Base-by-base conservation (phyloP, 2,113 vertebrate species). In the Tachysurus vachellii region DNA sequence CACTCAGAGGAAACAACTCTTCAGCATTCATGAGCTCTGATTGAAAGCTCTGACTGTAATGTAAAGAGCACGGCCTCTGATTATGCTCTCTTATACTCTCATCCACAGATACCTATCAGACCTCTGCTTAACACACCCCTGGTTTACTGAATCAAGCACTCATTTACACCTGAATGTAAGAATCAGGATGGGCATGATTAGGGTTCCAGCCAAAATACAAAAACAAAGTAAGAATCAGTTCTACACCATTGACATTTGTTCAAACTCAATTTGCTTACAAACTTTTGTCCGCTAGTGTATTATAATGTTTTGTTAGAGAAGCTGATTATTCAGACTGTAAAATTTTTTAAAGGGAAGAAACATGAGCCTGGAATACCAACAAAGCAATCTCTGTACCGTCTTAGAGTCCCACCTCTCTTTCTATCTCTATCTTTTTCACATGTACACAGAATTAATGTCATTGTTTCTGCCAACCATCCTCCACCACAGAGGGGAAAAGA, bases 361-460 rank as follows among this genome's bases (percentile, higher is more conserved):
- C 19, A 53, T 54, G 53, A 66, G 75, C 47, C 59, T 66, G 53
- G 56, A 82, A 36, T 57, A 54, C 82, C 21, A 56, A 42, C 31
- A 56, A 84, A 84, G 82, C 54, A 83, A 23, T 56, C n/a, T 28
- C 62, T 59, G n/a, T 28, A 82, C 47, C 70, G 62, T 21, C 28
- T 10, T 61, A 16, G 42, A 85, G 31, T 23, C 17, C 12, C 26
- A 26, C 36, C 5, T 82, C 62, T 71, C 70, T 86, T 66, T 76
- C 73, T 76, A 42, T 75, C 44, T 50, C 9, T 75, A 42, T 10
- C 16, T 0, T 31, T 19, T 36, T 10, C 36, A 4, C 8, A 42
- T 19, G 44, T 8, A 26, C 42, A 26, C 42, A 50, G 19, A 47
- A 75, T 64, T n/a, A 64, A 42, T 47, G 42, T 4, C 7, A 77